Conservation (phyloP, 2,888 invertebrate genomes). For the Macrophya alboannulata region DNA sequence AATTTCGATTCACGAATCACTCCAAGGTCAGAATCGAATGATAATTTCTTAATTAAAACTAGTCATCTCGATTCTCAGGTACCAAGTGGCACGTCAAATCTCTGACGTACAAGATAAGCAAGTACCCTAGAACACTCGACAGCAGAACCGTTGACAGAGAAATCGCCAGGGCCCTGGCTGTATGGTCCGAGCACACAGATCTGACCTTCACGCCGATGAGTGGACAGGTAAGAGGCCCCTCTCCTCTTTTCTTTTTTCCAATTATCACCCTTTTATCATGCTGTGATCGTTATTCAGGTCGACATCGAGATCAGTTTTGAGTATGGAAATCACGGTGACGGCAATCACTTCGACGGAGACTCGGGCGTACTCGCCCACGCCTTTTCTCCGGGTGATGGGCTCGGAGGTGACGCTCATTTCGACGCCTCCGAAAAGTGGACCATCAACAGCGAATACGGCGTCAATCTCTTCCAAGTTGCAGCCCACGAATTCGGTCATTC, state of each 20-base stretch:
- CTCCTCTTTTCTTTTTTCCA: background rate
- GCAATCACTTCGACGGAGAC: conserved; percentile 94
- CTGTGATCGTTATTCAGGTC: conserved; percentile 60
- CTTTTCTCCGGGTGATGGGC: conserved; percentile 90
- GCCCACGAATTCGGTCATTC: conserved; percentile 98
- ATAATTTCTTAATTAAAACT: background rate
- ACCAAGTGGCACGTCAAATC: conserved; percentile 94
- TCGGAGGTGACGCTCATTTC: conserved; percentile 97
- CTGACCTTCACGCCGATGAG: conserved; percentile 88
- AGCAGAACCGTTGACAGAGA: conserved; percentile 87
- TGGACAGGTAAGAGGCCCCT: conserved; percentile 85
- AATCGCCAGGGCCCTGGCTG: conserved; percentile 89
- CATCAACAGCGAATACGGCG: conserved; percentile 89
- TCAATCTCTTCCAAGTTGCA: conserved; percentile 94
- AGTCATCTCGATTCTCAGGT: conserved; percentile 81
- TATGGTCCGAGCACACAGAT: conserved; percentile 92
- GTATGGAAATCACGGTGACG: conserved; percentile 93
- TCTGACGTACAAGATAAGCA: conserved; percentile 92
- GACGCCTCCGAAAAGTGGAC: conserved; percentile 96
- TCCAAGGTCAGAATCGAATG: background rate
- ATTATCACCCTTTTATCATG: background rate
- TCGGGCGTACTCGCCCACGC: conserved; percentile 92
- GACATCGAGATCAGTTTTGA: conserved; percentile 85
- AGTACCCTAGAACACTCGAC: conserved; percentile 88
- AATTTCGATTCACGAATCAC: too few species aligned